Evolutionary conservation across 2,797 vertebrate genomes (phyloP).

Genomic region (Chloroceryle amazona): DNA sequence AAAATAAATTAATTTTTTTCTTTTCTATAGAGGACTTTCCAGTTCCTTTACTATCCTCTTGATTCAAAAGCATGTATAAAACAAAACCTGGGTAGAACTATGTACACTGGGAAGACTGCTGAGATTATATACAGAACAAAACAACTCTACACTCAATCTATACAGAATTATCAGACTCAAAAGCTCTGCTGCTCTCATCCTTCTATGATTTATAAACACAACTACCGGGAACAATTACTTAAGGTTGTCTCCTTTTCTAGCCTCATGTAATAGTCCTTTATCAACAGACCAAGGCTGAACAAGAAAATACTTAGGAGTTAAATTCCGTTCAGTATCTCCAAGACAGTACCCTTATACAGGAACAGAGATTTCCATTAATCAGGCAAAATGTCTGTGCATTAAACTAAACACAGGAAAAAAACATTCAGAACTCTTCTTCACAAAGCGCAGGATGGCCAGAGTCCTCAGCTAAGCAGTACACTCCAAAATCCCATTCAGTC

Average conservation of each 20-base stretch:
- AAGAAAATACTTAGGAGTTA: neutral
- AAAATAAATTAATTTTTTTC: neutral
- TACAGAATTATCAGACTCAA: neutral
- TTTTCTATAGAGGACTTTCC: neutral
- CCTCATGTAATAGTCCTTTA: neutral
- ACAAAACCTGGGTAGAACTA: neutral
- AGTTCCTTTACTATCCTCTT: neutral
- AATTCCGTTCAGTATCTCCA: neutral
- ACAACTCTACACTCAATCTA: neutral
- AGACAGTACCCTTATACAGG: neutral
- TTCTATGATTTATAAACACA: too few relatives aligned
- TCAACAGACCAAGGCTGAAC: neutral
- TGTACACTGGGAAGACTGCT: accelerated
- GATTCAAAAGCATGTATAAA: neutral
- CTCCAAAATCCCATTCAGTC: neutral
- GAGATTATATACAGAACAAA: neutral
- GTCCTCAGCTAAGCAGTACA: neutral
- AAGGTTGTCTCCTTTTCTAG: neutral
- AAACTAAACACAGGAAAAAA: neutral
- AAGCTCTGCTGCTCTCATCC: neutral
- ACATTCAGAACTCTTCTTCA: neutral
- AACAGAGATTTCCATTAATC: neutral
- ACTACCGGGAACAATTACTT: neutral
- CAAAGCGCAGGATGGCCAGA: neutral
- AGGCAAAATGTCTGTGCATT: neutral